Percentiles rank a stretch among this genome's conserved stretches.
These are phyloP conservation scores for Monochamus saltuarius DNA, from an alignment of 1,140 invertebrate genomes.

Conservation along the genomic window DNA sequence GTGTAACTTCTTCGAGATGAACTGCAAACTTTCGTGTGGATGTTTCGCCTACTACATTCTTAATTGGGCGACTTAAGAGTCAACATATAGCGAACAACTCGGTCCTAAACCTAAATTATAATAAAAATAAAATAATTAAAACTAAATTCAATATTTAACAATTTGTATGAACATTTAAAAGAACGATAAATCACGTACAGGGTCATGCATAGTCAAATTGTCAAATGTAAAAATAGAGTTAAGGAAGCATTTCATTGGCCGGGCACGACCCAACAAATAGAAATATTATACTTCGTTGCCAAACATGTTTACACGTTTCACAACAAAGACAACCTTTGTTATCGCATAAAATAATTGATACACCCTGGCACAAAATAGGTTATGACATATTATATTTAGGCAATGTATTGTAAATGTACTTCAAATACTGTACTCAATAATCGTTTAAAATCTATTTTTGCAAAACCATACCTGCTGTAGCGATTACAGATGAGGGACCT, in stretches of 20 bases:
- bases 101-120: too few species aligned
- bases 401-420: constrained; percentile 25
- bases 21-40: too few species aligned
- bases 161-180: too few species aligned
- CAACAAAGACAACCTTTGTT: constrained; percentile 49
- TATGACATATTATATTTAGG: constrained; percentile 43
- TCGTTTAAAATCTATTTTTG: constrained; percentile 36
- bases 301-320: constrained; percentile 38
- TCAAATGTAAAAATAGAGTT: constrained; percentile 25
- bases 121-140: too few species aligned
- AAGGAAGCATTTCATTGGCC: constrained; percentile 48
- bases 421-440: constrained; percentile 16
- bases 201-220: constrained; percentile 29
- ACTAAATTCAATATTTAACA: too few species aligned
- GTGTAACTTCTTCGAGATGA: background rate
- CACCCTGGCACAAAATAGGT: constrained; percentile 43
- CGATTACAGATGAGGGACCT: constrained; percentile 53
- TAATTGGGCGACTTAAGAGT: too few species aligned
- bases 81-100: too few species aligned
- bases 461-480: too few species aligned
- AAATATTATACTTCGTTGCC: constrained; percentile 51
- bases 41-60: too few species aligned
- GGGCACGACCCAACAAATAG: too few species aligned
- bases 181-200: too few species aligned
- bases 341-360: constrained; percentile 38